Evolutionary conservation across 2,797 vertebrate genomes (phyloP).

Genomic region (Epinephelus awoara): DNA sequence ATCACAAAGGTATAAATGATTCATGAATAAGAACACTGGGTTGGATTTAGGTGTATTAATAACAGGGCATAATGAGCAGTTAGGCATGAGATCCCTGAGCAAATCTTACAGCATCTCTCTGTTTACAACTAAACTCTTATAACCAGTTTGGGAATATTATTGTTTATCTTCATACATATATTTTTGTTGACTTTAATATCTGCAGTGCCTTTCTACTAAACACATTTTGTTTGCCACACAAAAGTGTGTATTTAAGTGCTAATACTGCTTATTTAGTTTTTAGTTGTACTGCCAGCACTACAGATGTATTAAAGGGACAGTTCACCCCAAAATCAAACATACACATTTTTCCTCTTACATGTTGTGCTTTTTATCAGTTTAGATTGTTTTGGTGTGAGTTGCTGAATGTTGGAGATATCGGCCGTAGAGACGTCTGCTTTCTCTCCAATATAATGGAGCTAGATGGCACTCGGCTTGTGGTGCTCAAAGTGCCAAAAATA

Average conservation of each 20-base stretch:
- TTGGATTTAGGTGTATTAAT: background rate
- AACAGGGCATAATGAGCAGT: background rate
- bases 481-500: too few relatives aligned
- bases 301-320: background rate
- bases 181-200: conserved; percentile 6
- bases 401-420: too few relatives aligned
- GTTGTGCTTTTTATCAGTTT: too few relatives aligned
- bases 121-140: conserved; percentile 34
- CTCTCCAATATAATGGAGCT: too few relatives aligned
- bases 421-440: too few relatives aligned
- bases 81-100: conserved; percentile 68
- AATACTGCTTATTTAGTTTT: conserved; percentile 32
- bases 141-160: background rate
- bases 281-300: conserved; percentile 8
- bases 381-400: too few relatives aligned
- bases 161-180: background rate
- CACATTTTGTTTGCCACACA: background rate
- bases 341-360: too few relatives aligned
- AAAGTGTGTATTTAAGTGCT: conserved; percentile 15
- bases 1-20: background rate
- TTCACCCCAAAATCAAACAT: too few relatives aligned
- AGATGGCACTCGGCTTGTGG: too few relatives aligned
- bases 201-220: background rate
- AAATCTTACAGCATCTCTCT: conserved; percentile 39
- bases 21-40: background rate